phyloP scores from a whole-genome alignment of 2,888 invertebrate species.

The Amiota communis region DNA sequence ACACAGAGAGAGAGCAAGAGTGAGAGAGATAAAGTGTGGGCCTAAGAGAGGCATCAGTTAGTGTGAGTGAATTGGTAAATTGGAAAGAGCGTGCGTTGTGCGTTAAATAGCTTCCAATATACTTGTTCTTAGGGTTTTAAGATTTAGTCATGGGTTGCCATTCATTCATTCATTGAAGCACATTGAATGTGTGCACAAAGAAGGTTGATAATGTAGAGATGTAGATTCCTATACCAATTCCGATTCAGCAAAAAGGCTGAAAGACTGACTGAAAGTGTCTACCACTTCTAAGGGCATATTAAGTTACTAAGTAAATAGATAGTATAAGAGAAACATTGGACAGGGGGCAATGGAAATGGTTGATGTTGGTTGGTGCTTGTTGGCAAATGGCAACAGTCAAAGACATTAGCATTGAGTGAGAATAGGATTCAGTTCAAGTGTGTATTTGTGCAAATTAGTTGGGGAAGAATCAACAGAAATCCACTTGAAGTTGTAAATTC shows the following conservation, averaged over 20 bases:
- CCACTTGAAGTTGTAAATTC: constrained; percentile 27
- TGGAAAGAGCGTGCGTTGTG: constrained; percentile 1
- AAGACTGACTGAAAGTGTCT: constrained; percentile 4
- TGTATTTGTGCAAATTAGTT: constrained; percentile 49
- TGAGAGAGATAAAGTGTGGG: neutral
- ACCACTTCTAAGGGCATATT: constrained; percentile 31
- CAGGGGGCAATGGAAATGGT: neutral
- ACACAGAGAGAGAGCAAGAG: neutral
- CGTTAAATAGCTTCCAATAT: neutral
- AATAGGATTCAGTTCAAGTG: neutral
- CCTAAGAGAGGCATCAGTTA: neutral
- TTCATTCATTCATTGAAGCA: too few species aligned
- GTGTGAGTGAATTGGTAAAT: neutral
- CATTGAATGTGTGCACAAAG: neutral
- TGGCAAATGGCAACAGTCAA: too few species aligned
- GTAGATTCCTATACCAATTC: constrained; percentile 8
- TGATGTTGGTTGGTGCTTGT: neutral
- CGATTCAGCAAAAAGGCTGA: neutral
- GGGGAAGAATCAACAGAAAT: constrained; percentile 40
- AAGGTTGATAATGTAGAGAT: neutral
- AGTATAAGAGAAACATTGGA: neutral
- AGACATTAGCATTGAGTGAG: too few species aligned
- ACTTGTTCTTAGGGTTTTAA: neutral
- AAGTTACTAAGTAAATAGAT: constrained; percentile 48
- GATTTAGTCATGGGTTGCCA: too few species aligned